Evolutionary conservation across 2,888 invertebrate species (phyloP), one percentile per base, ranked within the genome.

Genomic region (Oxycera nigricornis): DNA sequence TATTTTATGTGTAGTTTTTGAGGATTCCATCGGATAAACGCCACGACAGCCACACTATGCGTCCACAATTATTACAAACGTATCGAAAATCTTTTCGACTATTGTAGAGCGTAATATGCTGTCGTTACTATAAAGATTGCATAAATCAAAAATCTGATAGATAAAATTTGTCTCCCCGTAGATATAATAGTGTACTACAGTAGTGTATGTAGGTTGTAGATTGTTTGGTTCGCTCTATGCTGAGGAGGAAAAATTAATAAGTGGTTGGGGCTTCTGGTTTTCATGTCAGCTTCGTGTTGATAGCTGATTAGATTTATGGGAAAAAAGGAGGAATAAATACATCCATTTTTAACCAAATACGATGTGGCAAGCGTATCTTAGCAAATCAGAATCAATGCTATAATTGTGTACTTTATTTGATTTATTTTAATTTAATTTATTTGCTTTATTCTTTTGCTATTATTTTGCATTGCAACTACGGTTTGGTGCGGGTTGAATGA

Each of bases 31-130:
- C 59, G 0, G 30, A 11, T 30, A 59, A 30, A 55, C 55, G 22
- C 55, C 1, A 17, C 50, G 4, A 9, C 50, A n/a, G 28, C 9
- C 24, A 11, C 59, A 59, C 59, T 28, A 59, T 30, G 24, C 30
- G 59, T 26, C 17, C 11, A 24, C 30, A 59, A 59, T 59, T 30
- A 30, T 4, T 59, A 30, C 30, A 59, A 59, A 46, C 67, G 46
- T 41, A 39, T 41, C 67, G 3, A 26, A 24, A 35, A 67, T 41
- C 67, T 67, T 67, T 67, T 67, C 67, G 67, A 26, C 28, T 67
- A 67, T 67, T 67, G 67, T 67, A 9, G 41, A 9, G 41, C 30
- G 20, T 59, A 59, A 30, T 30, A 28, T 26, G 2, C 59, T 1
- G 59, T 59, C 30, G 59, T 28, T 59, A 14, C 24, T 17, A 4